Base-by-base conservation (phyloP, 2,888 invertebrate genomes). In the Beris chalybata region DNA sequence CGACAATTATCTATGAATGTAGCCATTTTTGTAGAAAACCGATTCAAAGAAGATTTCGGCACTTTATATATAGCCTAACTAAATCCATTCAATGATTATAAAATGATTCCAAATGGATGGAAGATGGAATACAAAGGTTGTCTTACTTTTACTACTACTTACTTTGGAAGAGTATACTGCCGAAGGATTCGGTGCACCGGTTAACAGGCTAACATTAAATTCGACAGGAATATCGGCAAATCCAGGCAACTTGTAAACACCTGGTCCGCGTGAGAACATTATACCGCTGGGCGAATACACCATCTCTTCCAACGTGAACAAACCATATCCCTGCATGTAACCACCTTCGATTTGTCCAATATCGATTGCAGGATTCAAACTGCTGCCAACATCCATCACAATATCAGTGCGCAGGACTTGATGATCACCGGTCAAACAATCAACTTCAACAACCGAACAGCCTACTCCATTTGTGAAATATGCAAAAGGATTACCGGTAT, bases 81-180 rank as follows among this genome's bases (percentile, higher is more conserved):
- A 22, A 3, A 2, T 22, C 22, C 22, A 22, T 22, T 22, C 22
- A 22, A 22, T 22, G 1, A 22, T 22, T 22, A 22, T 3, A 22
- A 22, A 22, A 22, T 22, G 1, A 22, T 22, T 22, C 1, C 22
- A 22, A 22, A 22, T 22, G 22, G 22, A 22, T 22, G 22, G 22
- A 22, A 1, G 22, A 22, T 1, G 3, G 22, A 22, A 3, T 22
- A 22, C 22, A 22, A 22, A 22, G 3, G 22, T 22, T 22, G 22
- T 22, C 22, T 31, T 6, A 12, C 44, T n/a, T 32, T 11, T 31
- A 29, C 22, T 22, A 22, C 22, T 13, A 67, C 66, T 76, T 78
- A 93, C 95, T 88, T 97, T 97, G 2, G 97, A 97, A 0, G 97
- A 96, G 79, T 92, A 97, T 6, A 97, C 92, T 22, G 96, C 97